Conservation (phyloP, 2,797 vertebrate species). For the Triplophysa bombifrons region DNA sequence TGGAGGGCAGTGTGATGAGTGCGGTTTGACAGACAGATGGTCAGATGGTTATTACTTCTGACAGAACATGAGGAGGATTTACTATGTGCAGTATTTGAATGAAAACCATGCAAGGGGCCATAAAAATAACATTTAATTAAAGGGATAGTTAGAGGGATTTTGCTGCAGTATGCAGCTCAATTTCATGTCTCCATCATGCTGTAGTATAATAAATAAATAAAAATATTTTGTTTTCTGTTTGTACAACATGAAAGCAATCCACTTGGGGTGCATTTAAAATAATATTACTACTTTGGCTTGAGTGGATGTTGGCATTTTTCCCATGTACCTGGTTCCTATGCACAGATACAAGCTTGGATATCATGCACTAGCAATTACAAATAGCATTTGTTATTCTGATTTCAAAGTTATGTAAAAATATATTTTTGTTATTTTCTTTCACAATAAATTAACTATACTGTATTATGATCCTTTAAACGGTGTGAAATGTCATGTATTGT, state of each 20-base stretch:
- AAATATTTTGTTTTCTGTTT: neutral
- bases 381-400: too few relatives aligned
- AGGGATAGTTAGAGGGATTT: neutral
- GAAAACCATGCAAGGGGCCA: constrained; percentile 8
- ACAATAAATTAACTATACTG: neutral
- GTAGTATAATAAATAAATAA: neutral
- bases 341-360: neutral
- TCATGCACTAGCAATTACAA: neutral
- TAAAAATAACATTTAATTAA: constrained; percentile 22
- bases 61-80: constrained; percentile 35
- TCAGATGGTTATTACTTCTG: constrained; percentile 52
- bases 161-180: neutral
- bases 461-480: too few relatives aligned
- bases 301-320: neutral
- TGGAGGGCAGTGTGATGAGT: constrained; percentile 36
- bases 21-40: constrained; percentile 45
- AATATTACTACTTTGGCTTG: neutral
- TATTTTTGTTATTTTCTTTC: neutral
- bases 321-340: neutral
- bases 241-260: neutral
- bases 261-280: neutral
- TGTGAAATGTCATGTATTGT: too few relatives aligned
- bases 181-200: neutral
- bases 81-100: constrained; percentile 27
- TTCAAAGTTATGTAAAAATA: too few relatives aligned